Base-by-base conservation (phyloP, 1,140 invertebrate species). In the Acromyrmex echinatior region DNA sequence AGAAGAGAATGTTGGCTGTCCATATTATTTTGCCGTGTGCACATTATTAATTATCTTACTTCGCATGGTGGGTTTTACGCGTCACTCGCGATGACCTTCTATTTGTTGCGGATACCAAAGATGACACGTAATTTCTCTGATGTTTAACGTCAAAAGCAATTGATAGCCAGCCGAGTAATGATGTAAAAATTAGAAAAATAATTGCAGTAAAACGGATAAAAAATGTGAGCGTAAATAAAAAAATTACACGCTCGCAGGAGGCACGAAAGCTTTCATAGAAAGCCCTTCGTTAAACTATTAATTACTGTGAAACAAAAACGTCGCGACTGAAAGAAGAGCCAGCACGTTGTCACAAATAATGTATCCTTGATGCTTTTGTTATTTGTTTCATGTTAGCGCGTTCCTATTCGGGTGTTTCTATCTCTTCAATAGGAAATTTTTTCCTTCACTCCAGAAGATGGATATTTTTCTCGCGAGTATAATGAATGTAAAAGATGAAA, bases 151-250 rank as follows among this genome's bases (percentile, higher is more conserved):
- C 56, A 76, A 63, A 12, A 62, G 56, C 14, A 49, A 84, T 63
- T 76, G 70, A 25, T 45, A 62, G 56, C 14, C 58, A n/a, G 39
- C 39, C 16, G 35, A 35, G 70, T 62, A 18, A 74, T 71, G 28
- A 76, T 62, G 70, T 51, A 45, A 84, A 84, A 84, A 76, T 76
- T 62, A 49, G 53, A 84, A 84, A 76, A 76, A 76, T 76, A 74
- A 84, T 74, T 74, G n/a, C 80, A 7, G 18, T 63, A 31, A 74
- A 68, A 10, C 39, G 25, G 4, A 51, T 21, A 62, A 51, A 45
- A 79, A 14, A 25, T 45, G 25, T 16, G 16, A 49, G 25, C 4
- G 18, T 31, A 21, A 74, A 62, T 62, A 49, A 51, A 66, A 39
- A 76, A 62, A 81, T 14, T 53, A 35, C 18, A n/a, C n/a, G 25